Percentiles rank a stretch among this genome's conserved stretches.
Conservation (phyloP, 2,797 vertebrate genomes). For the Trichosurus vulpecula region DNA sequence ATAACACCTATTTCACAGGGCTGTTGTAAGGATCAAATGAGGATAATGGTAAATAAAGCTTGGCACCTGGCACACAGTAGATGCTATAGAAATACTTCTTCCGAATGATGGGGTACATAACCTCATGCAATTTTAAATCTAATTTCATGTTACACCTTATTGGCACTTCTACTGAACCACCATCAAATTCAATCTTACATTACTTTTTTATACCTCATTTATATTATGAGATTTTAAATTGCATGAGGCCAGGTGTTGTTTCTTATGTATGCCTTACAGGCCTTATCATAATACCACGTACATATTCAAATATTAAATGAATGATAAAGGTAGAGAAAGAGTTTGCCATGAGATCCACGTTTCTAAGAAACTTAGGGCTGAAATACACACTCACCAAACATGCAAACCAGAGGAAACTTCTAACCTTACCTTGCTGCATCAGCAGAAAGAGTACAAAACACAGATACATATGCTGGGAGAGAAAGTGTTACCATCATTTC, state of each 20-base stretch:
- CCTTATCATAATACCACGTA: background rate
- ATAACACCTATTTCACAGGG: background rate
- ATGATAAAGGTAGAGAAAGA: background rate
- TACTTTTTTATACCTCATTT: background rate
- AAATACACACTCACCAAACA: background rate
- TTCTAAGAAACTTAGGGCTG: background rate
- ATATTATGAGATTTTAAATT: background rate
- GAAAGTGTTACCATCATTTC: background rate
- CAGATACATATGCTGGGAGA: background rate
- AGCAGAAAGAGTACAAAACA: background rate
- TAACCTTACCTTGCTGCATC: background rate
- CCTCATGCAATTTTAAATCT: background rate
- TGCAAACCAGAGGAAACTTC: background rate
- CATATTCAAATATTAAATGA: background rate
- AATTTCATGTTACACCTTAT: background rate
- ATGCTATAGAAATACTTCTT: background rate
- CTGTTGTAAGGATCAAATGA: background rate
- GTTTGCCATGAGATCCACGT: background rate
- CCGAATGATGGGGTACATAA: background rate
- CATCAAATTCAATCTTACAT: background rate
- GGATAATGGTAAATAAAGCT: background rate
- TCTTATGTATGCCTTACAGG: background rate
- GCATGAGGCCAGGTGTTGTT: background rate
- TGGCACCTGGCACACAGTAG: rapidly evolving
- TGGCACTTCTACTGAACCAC: background rate